Base-by-base conservation (phyloP, 92 coral and sea anemone species). In the Bergia puertoricense region DNA sequence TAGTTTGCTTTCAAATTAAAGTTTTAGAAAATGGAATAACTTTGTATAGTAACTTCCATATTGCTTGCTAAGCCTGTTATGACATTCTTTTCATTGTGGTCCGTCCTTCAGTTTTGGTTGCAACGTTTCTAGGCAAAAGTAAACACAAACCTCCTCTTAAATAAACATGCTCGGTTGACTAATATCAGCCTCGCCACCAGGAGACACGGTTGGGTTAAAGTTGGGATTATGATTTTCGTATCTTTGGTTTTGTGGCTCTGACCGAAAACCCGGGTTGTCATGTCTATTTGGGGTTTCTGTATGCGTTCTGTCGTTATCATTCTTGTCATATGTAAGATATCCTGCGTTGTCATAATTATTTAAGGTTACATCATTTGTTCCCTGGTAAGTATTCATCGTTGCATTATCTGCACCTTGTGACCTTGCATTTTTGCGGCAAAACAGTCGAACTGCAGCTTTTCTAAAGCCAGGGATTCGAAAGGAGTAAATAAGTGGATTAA, bases 401-500 rank as follows among this genome's bases (percentile, higher is more conserved):
- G 59, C 87, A 54, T 83, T 50, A 45, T 72, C 48, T 23, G 37
- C 39, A 1, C 44, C 67, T 39, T 18, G 79, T 10, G 77, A 75
- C 20, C 46, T 72, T 2, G 22, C n/a, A 1, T 44, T 71, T 30
- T 66, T n/a, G 66, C n/a, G 54, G 23, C 46, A 84, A 18, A 84
- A 13, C 59, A 84, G 68, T 51, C 48, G 79, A 36, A 84, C 77
- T 45, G 87, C 87, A 1, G 87, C 87, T 36, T 84, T 84, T 71
- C 77, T 84, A 8, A 84, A 84, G 62, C 79, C 87, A 2, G 87
- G 87, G 38, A 84, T 72, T 72, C 87, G n/a, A 38, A 84, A 71
- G 0, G 87, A 84, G 65, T 84, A 84, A 37, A 84, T 84, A 10
- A 84, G 46, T 15, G 87, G 87, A 71, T 84, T 84, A 39, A 84